Conservation (phyloP, 2,888 invertebrate species). For the Odontocerum albicorne region DNA sequence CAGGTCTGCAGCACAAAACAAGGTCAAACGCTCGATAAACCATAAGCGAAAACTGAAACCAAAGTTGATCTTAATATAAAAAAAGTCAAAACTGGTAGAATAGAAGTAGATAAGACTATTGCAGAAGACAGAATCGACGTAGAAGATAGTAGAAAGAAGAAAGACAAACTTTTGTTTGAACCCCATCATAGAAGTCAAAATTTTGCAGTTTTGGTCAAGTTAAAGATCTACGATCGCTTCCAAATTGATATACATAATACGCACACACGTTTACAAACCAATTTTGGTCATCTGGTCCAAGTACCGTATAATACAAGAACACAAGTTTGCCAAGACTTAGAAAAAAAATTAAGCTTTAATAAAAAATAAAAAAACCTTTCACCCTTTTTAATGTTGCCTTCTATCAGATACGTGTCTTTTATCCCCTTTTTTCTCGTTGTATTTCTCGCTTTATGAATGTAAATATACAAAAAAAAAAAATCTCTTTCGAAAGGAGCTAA, state of each 20-base stretch:
- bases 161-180: background rate
- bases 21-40: too few species aligned
- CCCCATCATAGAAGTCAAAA: too few species aligned
- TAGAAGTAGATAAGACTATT: too few species aligned
- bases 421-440: constrained; percentile 22
- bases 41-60: too few species aligned
- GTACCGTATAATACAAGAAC: background rate
- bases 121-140: background rate
- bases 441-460: constrained; percentile 24
- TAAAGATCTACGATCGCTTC: too few species aligned
- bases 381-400: constrained; percentile 31
- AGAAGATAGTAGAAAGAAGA: background rate
- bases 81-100: too few species aligned
- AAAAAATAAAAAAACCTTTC: background rate
- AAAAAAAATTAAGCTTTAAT: constrained; percentile 27
- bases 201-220: too few species aligned
- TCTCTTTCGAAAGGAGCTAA: too few species aligned
- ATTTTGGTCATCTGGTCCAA: too few species aligned
- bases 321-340: background rate
- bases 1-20: background rate
- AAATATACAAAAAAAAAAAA: constrained; percentile 1
- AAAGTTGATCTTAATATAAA: too few species aligned
- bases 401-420: background rate
- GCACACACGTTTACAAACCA: too few species aligned
- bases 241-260: too few species aligned